Evolutionary conservation across 2,797 vertebrate genomes (phyloP).

Genomic region (Phrynocephalus vlangalii): DNA sequence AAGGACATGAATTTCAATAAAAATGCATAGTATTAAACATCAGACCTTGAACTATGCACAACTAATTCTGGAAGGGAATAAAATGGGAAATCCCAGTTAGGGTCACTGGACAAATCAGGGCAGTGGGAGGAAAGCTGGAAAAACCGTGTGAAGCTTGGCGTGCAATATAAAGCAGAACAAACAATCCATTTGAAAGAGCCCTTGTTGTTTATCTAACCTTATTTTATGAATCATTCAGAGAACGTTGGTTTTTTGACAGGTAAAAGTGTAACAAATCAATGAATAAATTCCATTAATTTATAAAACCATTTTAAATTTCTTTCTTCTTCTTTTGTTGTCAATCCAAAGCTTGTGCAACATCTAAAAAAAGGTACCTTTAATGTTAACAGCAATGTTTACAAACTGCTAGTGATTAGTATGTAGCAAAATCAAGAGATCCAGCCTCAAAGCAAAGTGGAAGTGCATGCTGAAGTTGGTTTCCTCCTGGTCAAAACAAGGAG

Average conservation of each 20-base stretch:
- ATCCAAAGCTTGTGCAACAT: neutral
- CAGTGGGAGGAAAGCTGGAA: too few species aligned
- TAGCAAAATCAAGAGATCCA: neutral
- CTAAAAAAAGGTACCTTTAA: neutral
- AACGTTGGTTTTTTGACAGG: neutral
- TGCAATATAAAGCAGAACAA: too few species aligned
- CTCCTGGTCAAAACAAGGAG: neutral
- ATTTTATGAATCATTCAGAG: neutral
- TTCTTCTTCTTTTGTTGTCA: neutral
- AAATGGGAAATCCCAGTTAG: too few species aligned
- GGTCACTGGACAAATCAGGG: too few species aligned
- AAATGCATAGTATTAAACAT: too few species aligned
- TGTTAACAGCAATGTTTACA: neutral
- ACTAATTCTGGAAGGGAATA: too few species aligned
- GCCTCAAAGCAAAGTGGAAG: neutral
- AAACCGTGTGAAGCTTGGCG: too few species aligned
- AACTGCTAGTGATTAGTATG: neutral
- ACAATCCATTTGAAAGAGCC: neutral
- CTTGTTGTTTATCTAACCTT: neutral
- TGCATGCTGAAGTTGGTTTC: neutral
- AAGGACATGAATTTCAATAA: too few species aligned
- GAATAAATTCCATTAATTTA: neutral
- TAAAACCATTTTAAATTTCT: too few species aligned
- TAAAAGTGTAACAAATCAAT: neutral
- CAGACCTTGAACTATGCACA: too few species aligned